Evolutionary conservation across 2,797 vertebrate species (phyloP).

Genomic region (Acrossocheilus wenchowensis): DNA sequence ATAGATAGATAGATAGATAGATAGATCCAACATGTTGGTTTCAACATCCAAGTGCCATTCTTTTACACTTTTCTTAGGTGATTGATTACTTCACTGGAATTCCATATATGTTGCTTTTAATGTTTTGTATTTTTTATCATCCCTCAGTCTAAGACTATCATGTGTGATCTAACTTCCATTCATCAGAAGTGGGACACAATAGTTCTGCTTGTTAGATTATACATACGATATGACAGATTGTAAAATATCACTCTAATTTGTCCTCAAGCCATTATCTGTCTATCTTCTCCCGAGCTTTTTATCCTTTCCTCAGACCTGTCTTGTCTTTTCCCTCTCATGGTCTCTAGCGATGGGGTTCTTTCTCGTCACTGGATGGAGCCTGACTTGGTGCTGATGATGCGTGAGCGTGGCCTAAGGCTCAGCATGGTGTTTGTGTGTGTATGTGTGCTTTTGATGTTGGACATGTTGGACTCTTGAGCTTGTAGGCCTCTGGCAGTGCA

Average conservation of each 20-base stretch:
- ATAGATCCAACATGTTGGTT: no score
- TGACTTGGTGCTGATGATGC: slow-evolving; percentile 42
- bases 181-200: slow-evolving; percentile 1
- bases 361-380: neutral
- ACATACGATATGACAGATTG: neutral
- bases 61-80: neutral
- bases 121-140: neutral
- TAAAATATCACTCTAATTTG: slow-evolving; percentile 16
- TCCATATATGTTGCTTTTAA: neutral
- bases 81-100: neutral
- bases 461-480: neutral
- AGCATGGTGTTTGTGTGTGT: slow-evolving; percentile 6
- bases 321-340: neutral
- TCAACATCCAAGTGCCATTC: neutral
- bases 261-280: slow-evolving; percentile 14
- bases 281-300: neutral
- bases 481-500: slow-evolving; percentile 17
- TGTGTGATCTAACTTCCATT: neutral
- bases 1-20: no score
- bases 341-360: neutral
- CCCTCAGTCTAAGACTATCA: neutral
- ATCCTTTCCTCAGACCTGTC: neutral
- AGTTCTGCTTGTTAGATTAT: neutral
- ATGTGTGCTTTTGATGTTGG: slow-evolving; percentile 38
- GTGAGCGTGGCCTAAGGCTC: slow-evolving; percentile 3